phyloP scores from a whole-genome alignment of 2,888 invertebrate species.

The Anthophora plumipes region DNA sequence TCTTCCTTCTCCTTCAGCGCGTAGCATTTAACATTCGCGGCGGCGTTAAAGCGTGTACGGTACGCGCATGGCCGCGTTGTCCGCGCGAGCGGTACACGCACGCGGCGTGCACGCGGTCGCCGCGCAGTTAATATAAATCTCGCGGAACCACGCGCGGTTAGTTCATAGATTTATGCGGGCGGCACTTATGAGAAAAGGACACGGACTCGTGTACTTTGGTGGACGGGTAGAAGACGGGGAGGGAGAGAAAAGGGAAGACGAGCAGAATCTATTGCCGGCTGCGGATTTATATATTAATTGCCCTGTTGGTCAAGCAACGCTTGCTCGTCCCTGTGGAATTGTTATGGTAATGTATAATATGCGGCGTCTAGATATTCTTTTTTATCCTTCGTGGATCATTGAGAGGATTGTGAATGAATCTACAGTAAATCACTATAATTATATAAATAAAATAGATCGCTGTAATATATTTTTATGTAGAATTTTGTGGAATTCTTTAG shows the following conservation, averaged over 20 bases:
- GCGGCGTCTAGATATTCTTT: constrained; percentile 7
- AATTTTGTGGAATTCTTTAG: too few relatives aligned
- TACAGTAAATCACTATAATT: too few relatives aligned
- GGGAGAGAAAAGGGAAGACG: background rate
- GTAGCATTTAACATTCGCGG: constrained; percentile 65
- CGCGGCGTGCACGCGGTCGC: constrained; percentile 23
- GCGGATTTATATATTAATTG: constrained; percentile 55
- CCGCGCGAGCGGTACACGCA: constrained; percentile 34
- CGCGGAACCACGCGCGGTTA: constrained; percentile 55
- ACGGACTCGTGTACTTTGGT: constrained; percentile 6
- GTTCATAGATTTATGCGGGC: constrained; percentile 64
- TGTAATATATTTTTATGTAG: too few relatives aligned
- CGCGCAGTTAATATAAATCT: constrained; percentile 64
- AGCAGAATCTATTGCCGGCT: constrained; percentile 41
- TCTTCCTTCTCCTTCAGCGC: constrained; percentile 38
- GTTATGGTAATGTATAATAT: constrained; percentile 42
- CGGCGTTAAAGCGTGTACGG: constrained; percentile 57
- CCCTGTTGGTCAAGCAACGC: constrained; percentile 36
- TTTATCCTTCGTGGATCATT: constrained; percentile 16
- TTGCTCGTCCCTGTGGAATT: constrained; percentile 35
- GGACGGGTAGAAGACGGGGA: background rate
- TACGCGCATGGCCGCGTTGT: constrained; percentile 33
- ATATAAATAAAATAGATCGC: too few relatives aligned
- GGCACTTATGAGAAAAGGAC: constrained; percentile 48
- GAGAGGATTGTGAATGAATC: background rate